phyloP scores from a whole-genome alignment of 2,113 vertebrate genomes.

The Antigone vipio region DNA sequence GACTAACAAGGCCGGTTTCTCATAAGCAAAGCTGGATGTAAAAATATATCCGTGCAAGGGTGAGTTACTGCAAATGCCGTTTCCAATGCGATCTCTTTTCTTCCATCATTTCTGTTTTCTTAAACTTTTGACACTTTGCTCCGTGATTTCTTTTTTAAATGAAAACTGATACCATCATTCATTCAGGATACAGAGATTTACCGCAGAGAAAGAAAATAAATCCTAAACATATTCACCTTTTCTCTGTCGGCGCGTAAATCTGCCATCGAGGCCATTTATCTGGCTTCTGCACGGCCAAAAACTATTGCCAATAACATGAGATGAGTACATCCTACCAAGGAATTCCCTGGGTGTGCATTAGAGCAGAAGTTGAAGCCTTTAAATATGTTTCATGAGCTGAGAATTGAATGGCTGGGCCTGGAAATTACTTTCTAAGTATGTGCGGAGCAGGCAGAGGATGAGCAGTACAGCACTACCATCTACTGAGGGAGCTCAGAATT shows the following conservation, averaged over 20 bases:
- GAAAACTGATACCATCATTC: background rate
- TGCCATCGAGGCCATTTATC: background rate
- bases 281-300: background rate
- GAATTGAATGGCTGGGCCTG: background rate
- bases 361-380: background rate
- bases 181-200: background rate
- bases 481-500: background rate
- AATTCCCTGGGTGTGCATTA: background rate
- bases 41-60: fast-evolving
- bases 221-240: background rate
- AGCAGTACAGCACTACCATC: conserved; percentile 6
- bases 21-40: background rate
- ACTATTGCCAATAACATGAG: background rate
- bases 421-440: fast-evolving
- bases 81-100: background rate
- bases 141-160: background rate
- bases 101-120: background rate
- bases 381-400: background rate
- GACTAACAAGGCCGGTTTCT: background rate
- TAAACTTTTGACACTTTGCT: background rate
- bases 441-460: background rate
- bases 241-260: background rate
- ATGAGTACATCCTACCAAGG: background rate
- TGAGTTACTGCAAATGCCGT: background rate
- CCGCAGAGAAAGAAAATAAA: background rate